phyloP scores from a whole-genome alignment of 1,140 invertebrate genomes.

The Drosophila tropicalis region DNA sequence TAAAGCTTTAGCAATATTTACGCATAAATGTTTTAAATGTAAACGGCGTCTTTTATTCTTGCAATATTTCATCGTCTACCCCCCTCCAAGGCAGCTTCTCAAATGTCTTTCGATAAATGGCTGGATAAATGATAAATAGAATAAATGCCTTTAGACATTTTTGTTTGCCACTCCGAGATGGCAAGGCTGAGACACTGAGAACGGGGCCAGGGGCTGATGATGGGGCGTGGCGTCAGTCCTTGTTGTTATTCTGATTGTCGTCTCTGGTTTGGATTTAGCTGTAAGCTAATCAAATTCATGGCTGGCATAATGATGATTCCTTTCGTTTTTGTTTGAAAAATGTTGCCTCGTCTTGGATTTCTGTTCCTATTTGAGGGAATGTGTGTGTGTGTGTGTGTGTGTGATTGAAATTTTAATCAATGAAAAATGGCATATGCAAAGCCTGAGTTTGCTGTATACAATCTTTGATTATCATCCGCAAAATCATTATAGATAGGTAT shows the following conservation, averaged over 20 bases:
- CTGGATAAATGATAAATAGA: constrained; percentile 79
- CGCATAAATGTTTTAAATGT: constrained; percentile 70
- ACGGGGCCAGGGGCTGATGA: neutral
- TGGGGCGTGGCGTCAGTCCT: constrained; percentile 4
- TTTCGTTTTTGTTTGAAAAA: constrained; percentile 52
- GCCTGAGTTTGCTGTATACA: too few relatives aligned
- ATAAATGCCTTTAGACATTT: constrained; percentile 70
- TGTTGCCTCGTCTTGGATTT: constrained; percentile 15
- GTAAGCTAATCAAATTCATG: constrained; percentile 78
- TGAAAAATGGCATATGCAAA: constrained; percentile 25
- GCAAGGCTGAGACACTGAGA: neutral
- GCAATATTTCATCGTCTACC: constrained; percentile 49
- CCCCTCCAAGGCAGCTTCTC: constrained; percentile 25
- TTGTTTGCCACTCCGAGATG: constrained; percentile 45
- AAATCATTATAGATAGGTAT: too few relatives aligned
- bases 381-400: neutral
- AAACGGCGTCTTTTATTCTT: constrained; percentile 65
- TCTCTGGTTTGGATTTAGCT: constrained; percentile 69
- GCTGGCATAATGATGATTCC: constrained; percentile 62
- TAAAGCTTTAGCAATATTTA: constrained; percentile 29
- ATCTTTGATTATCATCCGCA: too few relatives aligned
- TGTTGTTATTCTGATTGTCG: constrained; percentile 48
- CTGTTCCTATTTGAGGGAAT: neutral
- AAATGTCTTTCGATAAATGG: constrained; percentile 66
- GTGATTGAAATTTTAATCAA: constrained; percentile 26